Evolutionary conservation across 2,888 invertebrate species (phyloP).

Genomic region (Meliscaeva auricollis): DNA sequence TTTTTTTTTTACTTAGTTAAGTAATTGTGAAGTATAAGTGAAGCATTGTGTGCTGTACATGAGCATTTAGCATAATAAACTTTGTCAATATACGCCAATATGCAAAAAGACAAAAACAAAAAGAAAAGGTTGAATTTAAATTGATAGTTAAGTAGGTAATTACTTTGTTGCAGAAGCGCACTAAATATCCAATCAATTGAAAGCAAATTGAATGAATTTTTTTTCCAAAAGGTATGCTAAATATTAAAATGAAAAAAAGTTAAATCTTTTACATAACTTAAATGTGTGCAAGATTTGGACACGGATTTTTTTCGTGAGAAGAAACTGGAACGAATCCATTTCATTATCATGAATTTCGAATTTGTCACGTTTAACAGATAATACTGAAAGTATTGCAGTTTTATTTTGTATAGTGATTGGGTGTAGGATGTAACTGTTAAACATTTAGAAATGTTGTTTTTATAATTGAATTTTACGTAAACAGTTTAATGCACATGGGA

Average conservation of each 20-base stretch:
- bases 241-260: background rate
- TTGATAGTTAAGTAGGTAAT: conserved; percentile 6
- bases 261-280: conserved; percentile 16
- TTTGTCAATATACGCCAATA: conserved; percentile 9
- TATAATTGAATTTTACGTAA: too few species aligned
- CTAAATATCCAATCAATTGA: conserved; percentile 4
- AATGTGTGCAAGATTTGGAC: conserved; percentile 51
- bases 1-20: background rate
- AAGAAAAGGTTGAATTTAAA: background rate
- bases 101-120: background rate
- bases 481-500: too few species aligned
- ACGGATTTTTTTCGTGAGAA: conserved; percentile 51
- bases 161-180: conserved; percentile 41
- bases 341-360: conserved; percentile 40
- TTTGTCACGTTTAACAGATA: conserved; percentile 68
- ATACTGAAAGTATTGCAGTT: conserved; percentile 12
- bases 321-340: conserved; percentile 53
- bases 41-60: background rate
- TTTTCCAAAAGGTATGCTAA: conserved; percentile 50
- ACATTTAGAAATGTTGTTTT: background rate
- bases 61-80: background rate
- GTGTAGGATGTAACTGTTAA: conserved; percentile 15
- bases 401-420: background rate
- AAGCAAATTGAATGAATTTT: conserved; percentile 31
- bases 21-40: background rate